These are phyloP conservation scores for Barbus barbus DNA, from an alignment of 2,113 vertebrate genomes.

Conservation along the genomic window DNA sequence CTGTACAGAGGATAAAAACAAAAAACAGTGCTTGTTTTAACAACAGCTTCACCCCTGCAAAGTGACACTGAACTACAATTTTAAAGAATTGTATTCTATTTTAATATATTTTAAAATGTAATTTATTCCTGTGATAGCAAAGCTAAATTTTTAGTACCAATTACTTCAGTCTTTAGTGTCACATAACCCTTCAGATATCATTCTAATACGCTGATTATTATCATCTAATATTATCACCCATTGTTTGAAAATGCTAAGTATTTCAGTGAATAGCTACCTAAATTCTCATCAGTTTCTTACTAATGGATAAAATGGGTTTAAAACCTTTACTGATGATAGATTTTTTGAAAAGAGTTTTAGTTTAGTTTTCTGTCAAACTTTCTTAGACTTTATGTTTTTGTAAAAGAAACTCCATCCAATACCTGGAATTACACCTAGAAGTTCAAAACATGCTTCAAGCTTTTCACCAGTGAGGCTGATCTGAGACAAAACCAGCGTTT, in stretches of 20 bases:
- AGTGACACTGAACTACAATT: background rate
- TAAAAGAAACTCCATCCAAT: too few relatives aligned
- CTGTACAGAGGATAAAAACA: constrained; percentile 63
- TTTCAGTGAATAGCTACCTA: background rate
- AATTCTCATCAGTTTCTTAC: background rate
- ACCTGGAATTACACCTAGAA: background rate
- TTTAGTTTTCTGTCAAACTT: background rate
- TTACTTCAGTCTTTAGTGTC: background rate
- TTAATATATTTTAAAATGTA: background rate
- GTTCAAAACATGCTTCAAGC: background rate
- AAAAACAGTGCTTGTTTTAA: background rate
- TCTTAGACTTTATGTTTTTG: too few relatives aligned
- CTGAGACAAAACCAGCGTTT: background rate
- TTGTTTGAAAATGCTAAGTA: background rate
- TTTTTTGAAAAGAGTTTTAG: background rate
- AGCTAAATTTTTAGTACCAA: background rate
- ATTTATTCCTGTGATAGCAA: background rate
- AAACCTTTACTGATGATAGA: background rate
- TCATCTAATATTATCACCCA: background rate
- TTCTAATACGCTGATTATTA: background rate
- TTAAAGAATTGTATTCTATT: background rate
- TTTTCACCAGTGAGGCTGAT: background rate
- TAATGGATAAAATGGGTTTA: background rate
- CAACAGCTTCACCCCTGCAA: background rate
- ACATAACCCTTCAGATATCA: background rate